Base-by-base conservation (phyloP, 1,140 invertebrate genomes). In the Eufriesea mexicana region DNA sequence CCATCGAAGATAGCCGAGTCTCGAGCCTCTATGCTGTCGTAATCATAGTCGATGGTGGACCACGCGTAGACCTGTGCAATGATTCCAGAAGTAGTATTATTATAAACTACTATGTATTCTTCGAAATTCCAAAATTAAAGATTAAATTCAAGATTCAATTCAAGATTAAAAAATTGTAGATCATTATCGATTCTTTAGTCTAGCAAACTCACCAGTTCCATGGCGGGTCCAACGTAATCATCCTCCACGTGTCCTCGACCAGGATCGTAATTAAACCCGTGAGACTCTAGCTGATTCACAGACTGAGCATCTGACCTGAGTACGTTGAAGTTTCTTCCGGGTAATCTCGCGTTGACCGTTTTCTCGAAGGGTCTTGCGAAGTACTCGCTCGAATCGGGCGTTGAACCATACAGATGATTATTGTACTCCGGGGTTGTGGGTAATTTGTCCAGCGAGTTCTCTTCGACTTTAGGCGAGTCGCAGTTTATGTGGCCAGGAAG, bases 41-140 rank as follows among this genome's bases (percentile, higher is more conserved):
- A 96, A 51, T 94, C 94, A 85, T 95, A 96, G 84, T 96, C 96
- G 6, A 96, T 89, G 10, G 92, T 94, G 64, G 95, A 95, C 96
- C 96, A 96, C 25, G 94, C 93, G 82, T 95, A 96, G 23, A 95
- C 90, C 84, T 95, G 86, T 67, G 86, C 54, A 61, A 64, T 75
- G 23, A 23, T 45, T 23, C 18, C 45, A 67, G 2, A 20, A 1
- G 2, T 35, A 35, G n/a, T n/a, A n/a, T n/a, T n/a, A n/a, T n/a
- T n/a, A n/a, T n/a, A n/a, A n/a, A n/a, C n/a, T n/a, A n/a, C n/a
- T n/a, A n/a, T n/a, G n/a, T n/a, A 57, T 23, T 5, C 16, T 23
- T 23, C 0, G 20, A 57, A 23, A 54, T 35, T 35, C 35, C 6
- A 28, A 67, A 84, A 74, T 59, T 23, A 66, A 57, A 35, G n/a